Percentiles rank a stretch among this genome's conserved stretches.
Conservation (phyloP, 1,140 invertebrate genomes). For the Chymomyza costata region DNA sequence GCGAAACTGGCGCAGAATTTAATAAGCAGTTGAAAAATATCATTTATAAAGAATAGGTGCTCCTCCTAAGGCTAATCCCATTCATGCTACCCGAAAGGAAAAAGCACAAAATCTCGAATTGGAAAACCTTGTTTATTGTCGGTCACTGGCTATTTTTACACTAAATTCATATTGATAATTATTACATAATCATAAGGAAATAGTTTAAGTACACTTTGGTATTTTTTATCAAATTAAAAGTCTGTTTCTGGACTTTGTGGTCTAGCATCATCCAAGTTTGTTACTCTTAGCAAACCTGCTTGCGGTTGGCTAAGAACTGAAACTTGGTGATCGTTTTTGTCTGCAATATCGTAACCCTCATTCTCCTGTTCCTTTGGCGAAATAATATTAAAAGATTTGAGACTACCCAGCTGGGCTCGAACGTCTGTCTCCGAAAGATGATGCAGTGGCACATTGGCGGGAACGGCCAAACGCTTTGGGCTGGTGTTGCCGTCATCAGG, state of each 20-base stretch:
- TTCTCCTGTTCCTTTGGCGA: neutral
- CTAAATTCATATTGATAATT: no score
- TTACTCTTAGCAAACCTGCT: slow-evolving; percentile 1
- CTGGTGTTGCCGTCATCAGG: slow-evolving; percentile 53
- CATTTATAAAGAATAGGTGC: no score
- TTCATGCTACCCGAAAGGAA: no score
- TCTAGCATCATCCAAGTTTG: slow-evolving; percentile 30
- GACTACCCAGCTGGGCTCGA: slow-evolving; percentile 51
- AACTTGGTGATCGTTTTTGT: slow-evolving; percentile 1
- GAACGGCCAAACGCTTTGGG: slow-evolving; percentile 62
- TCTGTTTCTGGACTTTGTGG: slow-evolving; percentile 73
- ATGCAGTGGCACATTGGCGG: slow-evolving; percentile 64
- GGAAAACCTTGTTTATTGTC: no score
- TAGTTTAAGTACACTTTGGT: no score
- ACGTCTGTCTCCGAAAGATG: slow-evolving; percentile 65
- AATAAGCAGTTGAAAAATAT: no score
- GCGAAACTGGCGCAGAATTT: no score
- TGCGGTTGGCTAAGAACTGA: neutral
- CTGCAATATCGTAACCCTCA: slow-evolving; percentile 1
- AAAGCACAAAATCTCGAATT: no score
- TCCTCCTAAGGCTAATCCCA: no score
- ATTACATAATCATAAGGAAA: no score
- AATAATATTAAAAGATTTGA: slow-evolving; percentile 55
- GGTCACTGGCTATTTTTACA: no score
- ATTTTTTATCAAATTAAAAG: no score